Evolutionary conservation across 2,888 invertebrate species (phyloP).

Genomic region (Cryptus armator): DNA sequence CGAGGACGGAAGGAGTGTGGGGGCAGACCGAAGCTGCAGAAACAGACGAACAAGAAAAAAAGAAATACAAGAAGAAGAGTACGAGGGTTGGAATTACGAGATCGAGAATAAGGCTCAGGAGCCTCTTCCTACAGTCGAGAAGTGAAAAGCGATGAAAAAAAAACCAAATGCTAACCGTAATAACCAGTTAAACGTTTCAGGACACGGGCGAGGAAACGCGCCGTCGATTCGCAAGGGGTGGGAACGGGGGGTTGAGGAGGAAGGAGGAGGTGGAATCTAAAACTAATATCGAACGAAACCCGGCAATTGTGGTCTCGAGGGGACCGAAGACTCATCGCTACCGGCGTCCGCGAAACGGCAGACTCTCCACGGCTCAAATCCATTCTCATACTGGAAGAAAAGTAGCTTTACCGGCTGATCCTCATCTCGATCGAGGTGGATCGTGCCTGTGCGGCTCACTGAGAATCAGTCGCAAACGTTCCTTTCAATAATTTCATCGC

Average conservation of each 20-base stretch:
- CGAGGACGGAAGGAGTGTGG: not conserved
- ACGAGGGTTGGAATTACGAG: slow-evolving; percentile 47
- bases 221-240: slow-evolving; percentile 40
- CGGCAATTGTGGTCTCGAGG: slow-evolving; percentile 81
- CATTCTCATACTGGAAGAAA: slow-evolving; percentile 24
- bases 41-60: slow-evolving; percentile 1
- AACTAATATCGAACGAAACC: slow-evolving; percentile 83
- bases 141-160: slow-evolving; percentile 70
- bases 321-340: slow-evolving; percentile 64
- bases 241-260: slow-evolving; percentile 42
- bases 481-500: slow-evolving; percentile 58
- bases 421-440: slow-evolving; percentile 64
- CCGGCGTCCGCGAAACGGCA: slow-evolving; percentile 54
- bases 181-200: slow-evolving; percentile 81
- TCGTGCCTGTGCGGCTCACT: slow-evolving; percentile 42
- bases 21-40: slow-evolving; percentile 16
- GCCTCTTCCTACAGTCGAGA: slow-evolving; percentile 46
- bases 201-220: slow-evolving; percentile 67
- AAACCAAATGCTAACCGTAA: slow-evolving; percentile 80
- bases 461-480: slow-evolving; percentile 47
- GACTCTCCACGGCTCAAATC: slow-evolving; percentile 27
- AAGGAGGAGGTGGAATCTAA: slow-evolving; percentile 75
- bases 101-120: slow-evolving; percentile 61
- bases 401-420: slow-evolving; percentile 58
- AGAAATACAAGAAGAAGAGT: slow-evolving; percentile 20